Percentiles rank a stretch among this genome's conserved stretches.
Conservation (phyloP, 2,113 vertebrate species). For the Otus sunia region DNA sequence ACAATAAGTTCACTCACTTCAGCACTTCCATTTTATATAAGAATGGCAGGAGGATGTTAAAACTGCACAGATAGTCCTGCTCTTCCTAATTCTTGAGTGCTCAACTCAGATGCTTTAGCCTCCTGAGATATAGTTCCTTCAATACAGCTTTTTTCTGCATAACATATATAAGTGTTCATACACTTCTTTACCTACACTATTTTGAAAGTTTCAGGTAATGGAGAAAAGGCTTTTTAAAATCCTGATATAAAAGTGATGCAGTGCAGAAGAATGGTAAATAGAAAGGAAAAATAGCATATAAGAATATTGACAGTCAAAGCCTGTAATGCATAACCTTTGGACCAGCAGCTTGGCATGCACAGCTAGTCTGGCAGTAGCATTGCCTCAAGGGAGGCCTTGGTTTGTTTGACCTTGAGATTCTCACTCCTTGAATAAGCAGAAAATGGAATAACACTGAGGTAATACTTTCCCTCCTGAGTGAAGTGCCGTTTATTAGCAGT, state of each 20-base stretch:
- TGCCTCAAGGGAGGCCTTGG: not conserved
- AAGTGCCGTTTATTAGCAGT: not conserved
- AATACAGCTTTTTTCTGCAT: not conserved
- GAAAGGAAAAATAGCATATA: not conserved
- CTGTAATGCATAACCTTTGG: not conserved
- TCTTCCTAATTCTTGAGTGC: not conserved
- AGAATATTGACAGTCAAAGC: not conserved
- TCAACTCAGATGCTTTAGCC: not conserved
- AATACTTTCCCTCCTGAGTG: not conserved
- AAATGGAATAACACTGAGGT: not conserved
- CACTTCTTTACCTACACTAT: not conserved
- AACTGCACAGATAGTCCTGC: not conserved
- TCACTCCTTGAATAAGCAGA: not conserved
- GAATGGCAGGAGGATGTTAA: not conserved
- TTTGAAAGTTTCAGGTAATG: not conserved
- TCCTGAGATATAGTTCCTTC: not conserved
- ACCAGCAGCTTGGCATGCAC: not conserved
- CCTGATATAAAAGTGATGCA: not conserved
- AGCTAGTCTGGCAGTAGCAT: not conserved
- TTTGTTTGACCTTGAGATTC: constrained; percentile 27
- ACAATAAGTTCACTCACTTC: not conserved
- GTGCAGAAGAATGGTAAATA: not conserved
- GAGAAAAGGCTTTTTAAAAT: not conserved
- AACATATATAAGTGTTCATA: not conserved
- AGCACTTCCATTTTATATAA: not conserved